Conservation (phyloP, 2,113 vertebrate genomes). For the Phrynosoma platyrhinos region DNA sequence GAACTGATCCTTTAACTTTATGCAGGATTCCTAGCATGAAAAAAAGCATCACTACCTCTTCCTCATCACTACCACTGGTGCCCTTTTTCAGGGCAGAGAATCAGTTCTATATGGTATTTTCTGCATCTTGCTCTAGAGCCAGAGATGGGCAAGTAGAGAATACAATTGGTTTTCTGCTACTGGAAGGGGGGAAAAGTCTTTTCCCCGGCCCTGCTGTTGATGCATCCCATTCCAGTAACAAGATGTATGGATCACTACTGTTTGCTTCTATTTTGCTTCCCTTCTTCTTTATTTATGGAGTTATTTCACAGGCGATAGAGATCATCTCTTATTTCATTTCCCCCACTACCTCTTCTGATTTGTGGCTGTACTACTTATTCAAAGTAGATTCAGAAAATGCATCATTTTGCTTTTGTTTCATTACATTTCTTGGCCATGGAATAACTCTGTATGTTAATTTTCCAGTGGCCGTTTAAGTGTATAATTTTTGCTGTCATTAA, state of each 20-base stretch:
- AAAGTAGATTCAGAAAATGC: conserved; percentile 57
- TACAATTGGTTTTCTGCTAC: neutral
- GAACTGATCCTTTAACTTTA: too few relatives aligned
- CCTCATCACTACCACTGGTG: too few relatives aligned
- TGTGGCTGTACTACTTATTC: conserved; percentile 49
- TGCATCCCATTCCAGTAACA: neutral
- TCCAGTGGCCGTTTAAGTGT: conserved; percentile 56
- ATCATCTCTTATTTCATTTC: neutral
- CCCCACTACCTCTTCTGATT: conserved; percentile 42
- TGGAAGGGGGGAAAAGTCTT: neutral
- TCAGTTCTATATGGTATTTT: too few relatives aligned
- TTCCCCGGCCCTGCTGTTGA: neutral
- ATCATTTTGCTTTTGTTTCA: conserved; percentile 57
- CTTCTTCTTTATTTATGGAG: conserved; percentile 48
- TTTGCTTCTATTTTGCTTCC: conserved; percentile 40
- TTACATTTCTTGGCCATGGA: conserved; percentile 47
- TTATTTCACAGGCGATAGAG: conserved; percentile 40
- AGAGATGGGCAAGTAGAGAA: neutral
- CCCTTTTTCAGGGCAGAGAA: too few relatives aligned
- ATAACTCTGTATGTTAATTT: conserved; percentile 61
- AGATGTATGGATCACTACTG: conserved; percentile 34
- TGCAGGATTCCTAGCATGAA: too few relatives aligned
- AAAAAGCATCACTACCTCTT: too few relatives aligned
- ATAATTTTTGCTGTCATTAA: conserved; percentile 41
- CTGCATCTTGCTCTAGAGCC: neutral